Evolutionary conservation across 2,888 invertebrate genomes (phyloP).

Genomic region (Clusia tigrina): DNA sequence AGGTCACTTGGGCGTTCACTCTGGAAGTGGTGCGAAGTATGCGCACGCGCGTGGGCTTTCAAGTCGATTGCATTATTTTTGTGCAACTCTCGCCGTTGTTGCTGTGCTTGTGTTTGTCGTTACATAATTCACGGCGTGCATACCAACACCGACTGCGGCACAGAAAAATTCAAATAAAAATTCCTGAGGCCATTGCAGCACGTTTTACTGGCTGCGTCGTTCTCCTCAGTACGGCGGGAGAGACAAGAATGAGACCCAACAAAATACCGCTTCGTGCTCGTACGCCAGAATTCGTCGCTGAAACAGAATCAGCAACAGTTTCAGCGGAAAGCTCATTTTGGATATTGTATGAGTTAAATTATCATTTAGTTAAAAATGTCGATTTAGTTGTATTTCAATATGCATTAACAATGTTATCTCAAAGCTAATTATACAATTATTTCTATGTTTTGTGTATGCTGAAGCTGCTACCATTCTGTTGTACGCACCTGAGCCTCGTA

Average conservation of each 20-base stretch:
- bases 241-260: not conserved
- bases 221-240: too few relatives aligned
- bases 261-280: not conserved
- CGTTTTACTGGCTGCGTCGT: slow-evolving; percentile 1
- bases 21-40: not conserved
- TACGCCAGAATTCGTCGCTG: too few relatives aligned
- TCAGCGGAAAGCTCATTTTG: too few relatives aligned
- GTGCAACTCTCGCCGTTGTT: not conserved
- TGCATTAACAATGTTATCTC: too few relatives aligned
- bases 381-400: too few relatives aligned
- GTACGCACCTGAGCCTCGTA: too few relatives aligned
- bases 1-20: slow-evolving; percentile 3
- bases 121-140: slow-evolving; percentile 10
- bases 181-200: slow-evolving; percentile 5
- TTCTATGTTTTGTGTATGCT: too few relatives aligned
- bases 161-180: not conserved
- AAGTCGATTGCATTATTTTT: slow-evolving; percentile 5
- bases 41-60: slow-evolving; percentile 1
- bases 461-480: too few relatives aligned
- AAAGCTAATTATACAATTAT: too few relatives aligned
- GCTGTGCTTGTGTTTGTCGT: not conserved
- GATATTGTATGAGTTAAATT: too few relatives aligned
- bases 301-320: too few relatives aligned
- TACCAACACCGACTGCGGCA: not conserved
- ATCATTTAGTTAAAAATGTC: too few relatives aligned